Evolutionary conservation across 1,140 invertebrate genomes (phyloP).

Genomic region (Homarus americanus): DNA sequence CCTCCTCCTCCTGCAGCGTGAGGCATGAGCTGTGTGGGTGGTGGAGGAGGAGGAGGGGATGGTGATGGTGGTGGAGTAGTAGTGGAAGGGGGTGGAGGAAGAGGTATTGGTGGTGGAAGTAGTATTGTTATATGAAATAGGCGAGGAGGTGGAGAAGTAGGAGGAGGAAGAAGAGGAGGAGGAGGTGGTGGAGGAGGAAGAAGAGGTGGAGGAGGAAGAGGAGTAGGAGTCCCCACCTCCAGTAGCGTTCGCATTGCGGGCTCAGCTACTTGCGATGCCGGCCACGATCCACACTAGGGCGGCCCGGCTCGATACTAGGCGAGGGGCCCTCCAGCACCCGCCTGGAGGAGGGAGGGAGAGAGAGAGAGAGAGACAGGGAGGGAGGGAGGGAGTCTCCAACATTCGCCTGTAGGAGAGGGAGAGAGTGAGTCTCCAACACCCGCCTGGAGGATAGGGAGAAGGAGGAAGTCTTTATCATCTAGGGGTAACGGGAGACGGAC

Average conservation of each 20-base stretch:
- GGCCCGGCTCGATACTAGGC: slow-evolving; percentile 45
- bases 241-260: slow-evolving; percentile 59
- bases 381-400: not conserved
- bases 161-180: not conserved
- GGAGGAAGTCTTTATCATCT: no score
- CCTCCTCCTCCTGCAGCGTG: no score
- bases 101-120: not conserved
- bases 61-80: not conserved
- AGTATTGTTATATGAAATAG: no score
- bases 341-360: not conserved
- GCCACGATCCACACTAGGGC: slow-evolving; percentile 23
- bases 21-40: not conserved
- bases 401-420: no score
- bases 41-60: not conserved
- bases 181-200: not conserved
- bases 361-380: not conserved
- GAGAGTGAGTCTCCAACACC: no score
- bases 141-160: not conserved
- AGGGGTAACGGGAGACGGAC: no score
- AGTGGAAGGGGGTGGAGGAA: no score
- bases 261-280: slow-evolving; percentile 53
- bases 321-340: not conserved
- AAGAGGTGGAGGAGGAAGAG: slow-evolving; percentile 9
- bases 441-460: no score
- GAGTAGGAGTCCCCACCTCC: not conserved